A percentile compares a stretch with the other conserved stretches of the same genome.
These are phyloP conservation scores for Charadrius vociferus DNA, from an alignment of 2,113 vertebrate genomes.

Conservation along the genomic window DNA sequence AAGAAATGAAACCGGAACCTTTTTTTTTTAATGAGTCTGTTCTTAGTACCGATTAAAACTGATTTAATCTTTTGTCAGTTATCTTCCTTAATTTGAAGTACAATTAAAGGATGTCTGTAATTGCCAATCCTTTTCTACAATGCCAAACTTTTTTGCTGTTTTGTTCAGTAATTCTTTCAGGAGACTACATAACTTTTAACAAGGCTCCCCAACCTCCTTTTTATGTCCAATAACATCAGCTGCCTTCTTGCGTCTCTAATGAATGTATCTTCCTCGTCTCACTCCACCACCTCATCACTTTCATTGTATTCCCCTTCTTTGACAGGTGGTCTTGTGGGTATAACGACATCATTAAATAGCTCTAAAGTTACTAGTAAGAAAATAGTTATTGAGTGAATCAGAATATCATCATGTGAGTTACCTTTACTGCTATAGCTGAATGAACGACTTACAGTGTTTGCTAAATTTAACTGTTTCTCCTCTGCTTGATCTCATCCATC, in stretches of 20 bases:
- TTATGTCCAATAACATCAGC: conserved; percentile 13
- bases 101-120: conserved; percentile 30
- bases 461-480: conserved; percentile 1
- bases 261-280: neutral
- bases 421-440: neutral
- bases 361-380: conserved; percentile 24
- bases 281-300: conserved; percentile 40
- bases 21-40: neutral
- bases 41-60: conserved; percentile 18
- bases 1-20: neutral
- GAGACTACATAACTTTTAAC: conserved; percentile 45
- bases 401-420: neutral
- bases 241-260: conserved; percentile 33
- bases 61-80: conserved; percentile 27
- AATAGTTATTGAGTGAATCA: conserved; percentile 8
- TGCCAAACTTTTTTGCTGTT: conserved; percentile 19
- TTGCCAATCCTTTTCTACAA: neutral
- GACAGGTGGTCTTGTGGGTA: conserved; percentile 45
- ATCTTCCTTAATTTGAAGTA: conserved; percentile 23
- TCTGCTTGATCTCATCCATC: neutral
- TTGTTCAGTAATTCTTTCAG: conserved; percentile 18
- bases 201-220: conserved; percentile 39
- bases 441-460: neutral
- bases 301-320: conserved; percentile 31
- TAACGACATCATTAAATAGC: conserved; percentile 51